These are phyloP conservation scores for Parnassius orleans DNA, from an alignment of 2,888 invertebrate species.

Conservation along the genomic window DNA sequence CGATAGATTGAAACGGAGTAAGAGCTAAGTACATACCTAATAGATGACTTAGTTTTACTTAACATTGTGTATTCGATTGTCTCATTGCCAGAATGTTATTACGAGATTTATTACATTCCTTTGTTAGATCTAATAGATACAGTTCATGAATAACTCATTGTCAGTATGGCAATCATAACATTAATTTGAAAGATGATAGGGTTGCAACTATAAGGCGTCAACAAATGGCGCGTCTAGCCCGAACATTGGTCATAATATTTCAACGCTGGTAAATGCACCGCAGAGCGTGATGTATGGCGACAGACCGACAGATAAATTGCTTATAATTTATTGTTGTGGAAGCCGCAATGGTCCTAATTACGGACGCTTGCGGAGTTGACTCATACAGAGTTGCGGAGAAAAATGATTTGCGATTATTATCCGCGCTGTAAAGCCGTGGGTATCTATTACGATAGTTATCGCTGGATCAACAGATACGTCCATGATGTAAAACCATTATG, in stretches of 20 bases:
- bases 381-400: constrained; percentile 36
- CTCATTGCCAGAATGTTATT: constrained; percentile 17
- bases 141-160: constrained; percentile 28
- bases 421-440: constrained; percentile 16
- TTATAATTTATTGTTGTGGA: constrained; percentile 75
- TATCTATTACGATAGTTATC: constrained; percentile 13
- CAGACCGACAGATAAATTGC: constrained; percentile 78
- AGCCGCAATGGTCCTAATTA: constrained; percentile 68
- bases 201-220: constrained; percentile 42
- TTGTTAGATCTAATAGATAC: constrained; percentile 19
- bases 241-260: constrained; percentile 68
- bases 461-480: constrained; percentile 11
- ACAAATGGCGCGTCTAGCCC: constrained; percentile 49
- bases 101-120: constrained; percentile 22
- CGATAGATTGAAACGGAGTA: constrained; percentile 1
- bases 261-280: constrained; percentile 65
- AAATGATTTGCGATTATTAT: constrained; percentile 40
- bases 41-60: constrained; percentile 15
- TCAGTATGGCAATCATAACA: constrained; percentile 27
- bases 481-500: constrained; percentile 3
- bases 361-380: constrained; percentile 52
- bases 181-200: constrained; percentile 33
- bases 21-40: constrained; percentile 9
- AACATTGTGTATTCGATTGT: constrained; percentile 11
- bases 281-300: constrained; percentile 71